Percentiles rank a stretch among this genome's conserved stretches.
phyloP scores from a whole-genome alignment of 2,797 vertebrate genomes.

The Limnodromus scolopaceus region DNA sequence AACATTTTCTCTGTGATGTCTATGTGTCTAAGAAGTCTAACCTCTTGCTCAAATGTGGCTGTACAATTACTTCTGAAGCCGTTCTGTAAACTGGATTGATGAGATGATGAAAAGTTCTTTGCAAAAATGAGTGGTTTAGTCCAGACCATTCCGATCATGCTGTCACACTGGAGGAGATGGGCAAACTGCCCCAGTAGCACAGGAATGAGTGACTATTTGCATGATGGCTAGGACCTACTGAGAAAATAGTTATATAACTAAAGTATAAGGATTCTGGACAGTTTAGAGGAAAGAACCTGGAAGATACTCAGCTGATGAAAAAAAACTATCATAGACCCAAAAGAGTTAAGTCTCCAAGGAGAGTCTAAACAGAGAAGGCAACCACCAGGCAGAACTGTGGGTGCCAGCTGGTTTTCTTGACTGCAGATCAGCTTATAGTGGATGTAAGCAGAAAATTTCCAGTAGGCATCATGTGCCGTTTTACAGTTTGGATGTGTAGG shows the following conservation, averaged over 20 bases:
- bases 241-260: not conserved
- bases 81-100: not conserved
- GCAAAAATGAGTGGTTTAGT: not conserved
- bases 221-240: not conserved
- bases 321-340: not conserved
- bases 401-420: not conserved
- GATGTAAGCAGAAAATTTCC: not conserved
- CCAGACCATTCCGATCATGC: not conserved
- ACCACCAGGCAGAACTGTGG: not conserved
- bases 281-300: not conserved
- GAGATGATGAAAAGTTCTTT: not conserved
- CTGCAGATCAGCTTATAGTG: not conserved
- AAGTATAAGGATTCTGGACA: not conserved
- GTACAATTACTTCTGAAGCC: not conserved
- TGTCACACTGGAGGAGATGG: not conserved
- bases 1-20: not conserved
- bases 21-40: not conserved
- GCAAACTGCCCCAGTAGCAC: not conserved
- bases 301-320: accelerated
- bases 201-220: not conserved
- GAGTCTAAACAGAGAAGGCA: not conserved
- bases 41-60: not conserved
- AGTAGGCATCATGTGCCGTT: not conserved
- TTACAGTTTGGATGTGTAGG: not conserved
- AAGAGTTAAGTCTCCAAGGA: not conserved